Conservation (phyloP, 2,797 vertebrate species). For the Pangasius larnaudii region DNA sequence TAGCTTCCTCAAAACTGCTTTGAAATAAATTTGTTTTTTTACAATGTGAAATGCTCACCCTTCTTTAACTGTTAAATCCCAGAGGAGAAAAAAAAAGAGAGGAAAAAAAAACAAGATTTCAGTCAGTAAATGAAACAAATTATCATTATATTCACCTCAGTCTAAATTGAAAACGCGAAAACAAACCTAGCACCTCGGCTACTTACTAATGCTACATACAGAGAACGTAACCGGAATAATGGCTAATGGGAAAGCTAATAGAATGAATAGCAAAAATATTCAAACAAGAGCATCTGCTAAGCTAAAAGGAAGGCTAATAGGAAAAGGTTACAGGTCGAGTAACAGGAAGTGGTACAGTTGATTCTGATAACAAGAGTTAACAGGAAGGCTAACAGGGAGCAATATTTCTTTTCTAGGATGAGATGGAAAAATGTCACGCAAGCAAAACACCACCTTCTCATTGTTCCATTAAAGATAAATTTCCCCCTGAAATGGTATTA, state of each 20-base stretch:
- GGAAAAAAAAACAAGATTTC: background rate
- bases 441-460: background rate
- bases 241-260: background rate
- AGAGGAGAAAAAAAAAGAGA: constrained; percentile 13
- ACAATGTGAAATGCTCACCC: constrained; percentile 58
- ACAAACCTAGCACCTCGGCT: background rate
- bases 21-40: background rate
- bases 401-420: background rate
- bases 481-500: background rate
- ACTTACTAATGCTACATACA: background rate
- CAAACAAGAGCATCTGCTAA: background rate
- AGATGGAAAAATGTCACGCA: background rate
- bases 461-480: background rate
- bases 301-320: background rate
- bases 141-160: background rate
- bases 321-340: background rate
- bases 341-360: background rate
- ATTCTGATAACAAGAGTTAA: no score
- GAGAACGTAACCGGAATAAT: background rate
- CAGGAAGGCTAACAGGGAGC: background rate
- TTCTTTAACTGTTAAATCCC: constrained; percentile 63
- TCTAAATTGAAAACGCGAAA: no score
- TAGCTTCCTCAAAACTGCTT: background rate
- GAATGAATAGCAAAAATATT: background rate
- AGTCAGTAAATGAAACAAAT: background rate